Percentiles rank a stretch among this genome's conserved stretches.
These are phyloP conservation scores for Lepidothrix coronata DNA, from an alignment of 2,113 vertebrate genomes.

Conservation along the genomic window DNA sequence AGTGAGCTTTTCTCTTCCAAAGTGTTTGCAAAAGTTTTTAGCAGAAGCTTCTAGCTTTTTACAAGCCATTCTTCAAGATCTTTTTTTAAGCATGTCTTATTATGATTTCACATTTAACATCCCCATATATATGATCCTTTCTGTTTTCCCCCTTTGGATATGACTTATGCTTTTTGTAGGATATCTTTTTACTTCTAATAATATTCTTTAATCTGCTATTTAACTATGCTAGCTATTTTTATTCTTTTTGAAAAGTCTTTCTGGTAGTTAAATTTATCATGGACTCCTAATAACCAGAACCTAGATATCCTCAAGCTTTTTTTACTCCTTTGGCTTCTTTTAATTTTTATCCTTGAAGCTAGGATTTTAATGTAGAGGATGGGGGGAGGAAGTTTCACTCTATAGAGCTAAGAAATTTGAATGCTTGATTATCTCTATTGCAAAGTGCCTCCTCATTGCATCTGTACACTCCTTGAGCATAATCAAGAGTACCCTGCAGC, in stretches of 20 bases:
- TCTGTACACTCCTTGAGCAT: background rate
- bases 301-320: background rate
- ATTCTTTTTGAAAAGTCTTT: slow-evolving; percentile 8
- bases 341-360: background rate
- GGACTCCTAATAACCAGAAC: background rate
- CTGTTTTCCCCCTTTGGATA: background rate
- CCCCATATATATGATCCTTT: background rate
- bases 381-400: background rate
- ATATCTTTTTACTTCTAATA: slow-evolving; percentile 14
- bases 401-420: background rate
- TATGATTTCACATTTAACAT: slow-evolving; percentile 9
- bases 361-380: background rate
- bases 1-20: background rate
- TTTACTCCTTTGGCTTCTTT: background rate
- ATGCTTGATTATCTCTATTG: background rate
- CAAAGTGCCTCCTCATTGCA: background rate
- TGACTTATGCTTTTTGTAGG: background rate
- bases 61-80: background rate
- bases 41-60: background rate
- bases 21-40: background rate
- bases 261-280: slow-evolving; percentile 26
- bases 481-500: background rate
- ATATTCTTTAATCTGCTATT: slow-evolving; percentile 30
- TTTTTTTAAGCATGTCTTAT: background rate
- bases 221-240: slow-evolving; percentile 18